A percentile compares a stretch with the other conserved stretches of the same genome.
These are phyloP conservation scores for Pontoporia blainvillei DNA, from an alignment of 2,113 vertebrate species.

Conservation along the genomic window DNA sequence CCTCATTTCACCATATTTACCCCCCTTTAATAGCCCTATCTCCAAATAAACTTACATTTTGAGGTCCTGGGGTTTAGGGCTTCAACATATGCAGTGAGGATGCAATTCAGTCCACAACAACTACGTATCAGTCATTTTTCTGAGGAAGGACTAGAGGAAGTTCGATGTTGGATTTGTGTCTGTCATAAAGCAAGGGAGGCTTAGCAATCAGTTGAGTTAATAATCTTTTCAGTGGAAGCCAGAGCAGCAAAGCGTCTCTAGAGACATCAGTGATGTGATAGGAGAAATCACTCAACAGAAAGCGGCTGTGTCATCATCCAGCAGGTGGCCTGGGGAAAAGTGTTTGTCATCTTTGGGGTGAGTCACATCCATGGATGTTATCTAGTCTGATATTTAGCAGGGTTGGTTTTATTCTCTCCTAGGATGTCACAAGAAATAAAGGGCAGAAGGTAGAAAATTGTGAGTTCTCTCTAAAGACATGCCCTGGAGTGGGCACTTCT, in stretches of 20 bases:
- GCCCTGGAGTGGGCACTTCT: accelerated
- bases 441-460: not conserved
- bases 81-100: not conserved
- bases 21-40: not conserved
- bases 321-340: not conserved
- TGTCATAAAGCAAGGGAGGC: not conserved
- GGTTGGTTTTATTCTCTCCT: not conserved
- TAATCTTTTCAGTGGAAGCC: not conserved
- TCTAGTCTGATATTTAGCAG: not conserved
- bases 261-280: not conserved
- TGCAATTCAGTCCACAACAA: not conserved
- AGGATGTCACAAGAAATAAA: not conserved
- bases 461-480: not conserved
- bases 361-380: not conserved
- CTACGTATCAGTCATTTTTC: not conserved
- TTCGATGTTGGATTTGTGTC: not conserved
- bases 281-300: not conserved
- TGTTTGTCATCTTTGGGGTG: not conserved
- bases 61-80: not conserved
- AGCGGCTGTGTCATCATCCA: not conserved
- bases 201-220: not conserved
- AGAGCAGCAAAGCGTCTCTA: not conserved
- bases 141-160: not conserved
- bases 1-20: not conserved
- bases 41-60: not conserved